Base-by-base conservation (phyloP, 2,113 vertebrate genomes). In the Coryphaenoides rupestris region DNA sequence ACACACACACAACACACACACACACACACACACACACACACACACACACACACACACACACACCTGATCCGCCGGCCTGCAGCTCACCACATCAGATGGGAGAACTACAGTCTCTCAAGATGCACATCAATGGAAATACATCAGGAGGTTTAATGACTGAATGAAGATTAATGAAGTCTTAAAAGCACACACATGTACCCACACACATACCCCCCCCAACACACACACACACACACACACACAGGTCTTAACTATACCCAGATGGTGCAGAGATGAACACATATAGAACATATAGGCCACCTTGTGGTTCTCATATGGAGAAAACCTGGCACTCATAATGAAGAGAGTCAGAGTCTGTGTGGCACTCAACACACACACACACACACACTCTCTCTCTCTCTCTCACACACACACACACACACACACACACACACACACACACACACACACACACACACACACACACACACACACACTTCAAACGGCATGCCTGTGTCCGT, bases 261-360 rank as follows among this genome's bases (percentile, higher is more conserved):
- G 76, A 74, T 82, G 86, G 63, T 72, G 58, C 63, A 73, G 68
- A 49, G 74, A 50, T 73, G 62, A 71, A n/a, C n/a, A n/a, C n/a
- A n/a, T n/a, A n/a, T n/a, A n/a, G n/a, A 68, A 63, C 64, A 33
- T 66, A 71, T 66, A 71, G 60, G 65, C 76, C 69, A 62, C 70
- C 79, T 65, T 13, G 14, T 62, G 72, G 55, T 68, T 64, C 63
- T 80, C 84, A 79, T 80, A 66, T 83, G 78, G 77, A 73, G 66
- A 74, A 78, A 85, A 85, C 74, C 82, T 84, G 75, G 66, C 62
- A 72, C 79, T 77, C 69, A 76, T 78, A 74, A 78, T 72, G 69
- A 68, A 76, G 71, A n/a, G n/a, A n/a, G 74, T 55, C 58, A 40
- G 54, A 78, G 71, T 60, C 68, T 58, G 66, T 85, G 73, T 70